These are phyloP conservation scores for Halocaridina rubra DNA, from an alignment of 2,888 invertebrate species.

Conservation along the genomic window DNA sequence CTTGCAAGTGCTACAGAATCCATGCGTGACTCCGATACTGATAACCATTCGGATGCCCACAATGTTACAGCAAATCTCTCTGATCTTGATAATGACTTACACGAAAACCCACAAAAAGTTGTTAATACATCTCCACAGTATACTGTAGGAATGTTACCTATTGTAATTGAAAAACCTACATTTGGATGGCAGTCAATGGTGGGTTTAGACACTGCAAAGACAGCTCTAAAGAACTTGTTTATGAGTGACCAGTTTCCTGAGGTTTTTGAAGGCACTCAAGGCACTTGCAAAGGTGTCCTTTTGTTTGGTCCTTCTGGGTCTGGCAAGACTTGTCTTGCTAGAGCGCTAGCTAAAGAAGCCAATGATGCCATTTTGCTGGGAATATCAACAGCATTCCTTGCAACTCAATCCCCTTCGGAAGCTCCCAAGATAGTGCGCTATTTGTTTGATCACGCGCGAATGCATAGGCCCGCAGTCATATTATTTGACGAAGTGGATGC, in stretches of 20 bases:
- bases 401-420: conserved; percentile 41
- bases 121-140: conserved; percentile 21
- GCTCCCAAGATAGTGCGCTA: conserved; percentile 55
- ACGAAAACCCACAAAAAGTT: conserved; percentile 30
- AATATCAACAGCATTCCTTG: conserved; percentile 45
- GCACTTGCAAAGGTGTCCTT: conserved; percentile 59
- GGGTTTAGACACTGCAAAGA: conserved; percentile 61
- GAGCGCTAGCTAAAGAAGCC: conserved; percentile 60
- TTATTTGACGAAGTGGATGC: conserved; percentile 61
- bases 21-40: conserved; percentile 63
- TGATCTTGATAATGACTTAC: conserved; percentile 54
- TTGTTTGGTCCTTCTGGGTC: conserved; percentile 61
- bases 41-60: conserved; percentile 58
- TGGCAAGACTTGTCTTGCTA: conserved; percentile 62
- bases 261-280: conserved; percentile 60
- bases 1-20: conserved; percentile 62
- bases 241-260: conserved; percentile 56
- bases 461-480: conserved; percentile 57
- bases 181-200: conserved; percentile 62
- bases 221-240: conserved; percentile 59
- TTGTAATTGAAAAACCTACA: conserved; percentile 57
- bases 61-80: conserved; percentile 59
- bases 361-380: conserved; percentile 56
- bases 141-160: conserved; percentile 45
- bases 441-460: conserved; percentile 62